Conservation (phyloP, 2,113 vertebrate genomes). For the Megaceryle torquata region DNA sequence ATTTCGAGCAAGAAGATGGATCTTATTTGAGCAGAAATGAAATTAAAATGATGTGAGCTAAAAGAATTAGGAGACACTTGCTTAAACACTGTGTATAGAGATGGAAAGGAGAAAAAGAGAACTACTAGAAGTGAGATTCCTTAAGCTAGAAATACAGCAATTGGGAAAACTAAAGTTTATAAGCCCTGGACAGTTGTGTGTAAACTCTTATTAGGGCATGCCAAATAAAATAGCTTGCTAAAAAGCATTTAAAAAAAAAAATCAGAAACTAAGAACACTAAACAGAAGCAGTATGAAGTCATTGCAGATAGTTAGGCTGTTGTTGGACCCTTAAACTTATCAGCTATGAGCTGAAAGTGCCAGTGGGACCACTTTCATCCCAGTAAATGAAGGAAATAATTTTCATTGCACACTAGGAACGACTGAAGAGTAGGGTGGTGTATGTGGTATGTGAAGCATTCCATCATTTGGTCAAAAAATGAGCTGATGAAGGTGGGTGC, state of each 20-base stretch:
- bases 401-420: neutral
- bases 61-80: neutral
- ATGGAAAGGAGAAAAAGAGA: neutral
- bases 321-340: neutral
- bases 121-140: neutral
- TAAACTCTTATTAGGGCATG: neutral
- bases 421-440: neutral
- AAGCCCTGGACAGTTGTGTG: neutral
- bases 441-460: neutral
- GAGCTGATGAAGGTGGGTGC: neutral
- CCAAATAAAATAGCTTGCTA: neutral
- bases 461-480: neutral
- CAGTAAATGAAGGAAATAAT: neutral
- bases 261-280: neutral
- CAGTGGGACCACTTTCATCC: neutral
- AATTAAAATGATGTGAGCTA: neutral
- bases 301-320: neutral
- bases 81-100: neutral
- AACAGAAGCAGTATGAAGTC: neutral
- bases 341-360: neutral
- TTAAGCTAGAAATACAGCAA: neutral
- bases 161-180: accelerated
- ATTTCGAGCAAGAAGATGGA: neutral
- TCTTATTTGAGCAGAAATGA: neutral
- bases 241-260: neutral